Base-by-base conservation (phyloP, 2,888 invertebrate genomes). In the Phymatocera aterrima region DNA sequence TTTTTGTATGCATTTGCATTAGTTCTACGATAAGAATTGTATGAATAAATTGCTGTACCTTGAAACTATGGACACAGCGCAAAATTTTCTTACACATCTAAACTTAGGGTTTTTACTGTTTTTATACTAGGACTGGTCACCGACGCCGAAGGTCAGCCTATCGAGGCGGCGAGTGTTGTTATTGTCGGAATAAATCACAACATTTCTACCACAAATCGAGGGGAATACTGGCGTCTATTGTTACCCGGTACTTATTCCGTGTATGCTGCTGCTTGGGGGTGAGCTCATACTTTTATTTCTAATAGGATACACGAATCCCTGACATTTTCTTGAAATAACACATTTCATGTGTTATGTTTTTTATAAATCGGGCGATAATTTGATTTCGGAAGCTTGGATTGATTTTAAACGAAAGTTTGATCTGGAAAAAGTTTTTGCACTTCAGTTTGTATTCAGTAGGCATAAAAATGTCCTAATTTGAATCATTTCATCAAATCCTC, bases 211-310 rank as follows among this genome's bases (percentile, higher is more conserved):
- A 96, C 97, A 0, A 92, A 92, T 57, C 92, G 93, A 24, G 99
- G 99, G 4, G 97, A 98, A 90, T 99, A 95, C 91, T 99, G 99
- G 99, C 93, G 99, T 80, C 92, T 99, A 70, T 92, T 99, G 37
- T 91, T 97, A 21, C 98, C 99, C 0, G 99, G 98, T 80, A 92
- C 92, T 3, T 99, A 99, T 89, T 93, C 93, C 37, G 92, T 98
- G 82, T 94, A 93, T 81, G 96, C 95, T 0, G 85, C 91, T 48
- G 96, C 96, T 72, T 93, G 93, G 87, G 96, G 96, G 96, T 97
- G 91, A 91, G 91, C 81, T 77, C 18, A 3, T 21, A 37, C 34
- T 28, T 10, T 21, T 57, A 21, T 0, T 57, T 10, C 1, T 5
- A 28, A 15, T 12, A 57, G 0, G 3, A 28, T 28, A 28, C 28